Evolutionary conservation across 2,888 invertebrate genomes (phyloP), one percentile per base, ranked within the genome.

Genomic region (Cephus runcator): DNA sequence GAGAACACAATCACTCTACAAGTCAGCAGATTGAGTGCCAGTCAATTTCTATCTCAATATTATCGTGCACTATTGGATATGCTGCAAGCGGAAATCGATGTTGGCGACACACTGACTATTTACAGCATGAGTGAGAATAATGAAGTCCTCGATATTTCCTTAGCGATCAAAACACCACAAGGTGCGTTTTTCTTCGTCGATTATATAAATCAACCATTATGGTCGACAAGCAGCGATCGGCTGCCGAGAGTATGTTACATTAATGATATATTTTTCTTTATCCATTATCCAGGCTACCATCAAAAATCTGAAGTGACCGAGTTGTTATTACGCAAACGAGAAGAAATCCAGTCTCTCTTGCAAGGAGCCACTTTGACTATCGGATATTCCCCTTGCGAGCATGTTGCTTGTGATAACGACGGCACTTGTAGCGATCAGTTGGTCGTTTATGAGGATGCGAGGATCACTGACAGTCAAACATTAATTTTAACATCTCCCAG

Each of bases 401-500:
- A 93, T 23, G 93, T 94, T 76, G 94, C 94, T 23, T 97, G 97
- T 88, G 94, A 96, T 88, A 97, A 97, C 90, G 95, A 95, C 33
- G 97, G 97, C 0, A 91, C 94, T 1, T 97, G 97, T 89, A 95
- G 94, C 68, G 96, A 95, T 89, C 93, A 93, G 77, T 94, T 95
- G 81, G 94, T 92, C 87, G 95, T 96, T 12, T 93, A 95, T 83
- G 94, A 95, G 84, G 94, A 93, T 77, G 94, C 95, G 1, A 94
- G 95, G 89, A 96, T 97, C 79, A 95, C 95, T 4, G 97, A 98
- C 89, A 97, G 97, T 85, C 95, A 96, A 73, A 93, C 95, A 33
- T 92, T 98, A 30, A 95, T 98, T 56, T 94, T 98, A 74, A 97
- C 98, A 33, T 96, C 97, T 0, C 97, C 98, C 0, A 92, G 94